These are phyloP conservation scores for Pelosia muscerda DNA, from an alignment of 2,888 invertebrate genomes.

Conservation along the genomic window DNA sequence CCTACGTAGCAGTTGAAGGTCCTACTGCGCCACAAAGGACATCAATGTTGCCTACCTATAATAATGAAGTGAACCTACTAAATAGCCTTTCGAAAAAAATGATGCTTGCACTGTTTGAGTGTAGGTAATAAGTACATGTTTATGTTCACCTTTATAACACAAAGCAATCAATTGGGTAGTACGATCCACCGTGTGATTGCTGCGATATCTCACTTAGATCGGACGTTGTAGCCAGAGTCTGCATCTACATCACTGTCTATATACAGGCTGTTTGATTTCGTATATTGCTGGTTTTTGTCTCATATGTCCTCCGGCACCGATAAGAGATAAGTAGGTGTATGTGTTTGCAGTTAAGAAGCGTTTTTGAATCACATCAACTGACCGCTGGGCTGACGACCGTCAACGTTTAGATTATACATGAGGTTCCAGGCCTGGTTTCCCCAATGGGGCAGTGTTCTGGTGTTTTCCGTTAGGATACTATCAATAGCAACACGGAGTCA, in stretches of 20 bases:
- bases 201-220: conserved; percentile 16
- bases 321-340: no score
- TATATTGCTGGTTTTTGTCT: background rate
- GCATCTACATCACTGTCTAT: conserved; percentile 2
- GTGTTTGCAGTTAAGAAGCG: background rate
- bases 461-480: no score
- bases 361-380: no score
- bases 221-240: background rate
- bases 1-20: background rate
- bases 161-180: conserved; percentile 18
- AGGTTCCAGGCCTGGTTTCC: no score
- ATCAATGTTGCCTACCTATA: background rate
- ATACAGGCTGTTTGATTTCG: background rate
- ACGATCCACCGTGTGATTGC: conserved; percentile 15
- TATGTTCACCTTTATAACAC: conserved; percentile 21
- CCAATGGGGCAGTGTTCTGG: no score
- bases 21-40: background rate
- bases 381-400: no score
- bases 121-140: conserved; percentile 27
- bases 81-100: background rate
- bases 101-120: conserved; percentile 4
- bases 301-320: no score
- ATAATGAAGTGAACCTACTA: no score
- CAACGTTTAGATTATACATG: no score
- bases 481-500: no score